Percentiles rank a stretch among this genome's conserved stretches.
Evolutionary conservation across 2,797 vertebrate species (phyloP).

Genomic region (Lindbergichthys nudifrons): DNA sequence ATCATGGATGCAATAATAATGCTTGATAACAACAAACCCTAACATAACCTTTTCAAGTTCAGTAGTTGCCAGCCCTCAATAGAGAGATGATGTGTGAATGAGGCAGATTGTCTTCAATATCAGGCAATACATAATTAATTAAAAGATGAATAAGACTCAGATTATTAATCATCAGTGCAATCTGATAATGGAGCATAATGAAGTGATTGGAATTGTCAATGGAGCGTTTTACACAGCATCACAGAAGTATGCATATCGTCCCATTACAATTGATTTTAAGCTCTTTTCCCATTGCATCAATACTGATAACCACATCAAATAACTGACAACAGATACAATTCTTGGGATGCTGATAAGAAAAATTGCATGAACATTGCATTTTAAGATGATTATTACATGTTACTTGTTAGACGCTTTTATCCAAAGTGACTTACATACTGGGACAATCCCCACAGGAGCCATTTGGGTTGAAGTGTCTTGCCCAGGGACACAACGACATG

Average conservation of each 20-base stretch:
- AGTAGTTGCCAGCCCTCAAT: background rate
- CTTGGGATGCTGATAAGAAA: background rate
- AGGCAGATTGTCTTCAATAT: conserved; percentile 7
- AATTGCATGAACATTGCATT: background rate
- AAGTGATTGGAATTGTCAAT: conserved; percentile 29
- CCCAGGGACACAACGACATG: no score
- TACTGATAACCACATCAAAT: background rate
- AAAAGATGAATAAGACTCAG: conserved; percentile 26
- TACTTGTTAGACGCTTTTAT: no score
- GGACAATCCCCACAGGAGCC: no score
- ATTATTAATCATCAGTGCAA: conserved; percentile 29
- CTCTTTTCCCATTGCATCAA: conserved; percentile 15
- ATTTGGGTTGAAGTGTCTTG: no score
- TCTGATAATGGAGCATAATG: conserved; percentile 40
- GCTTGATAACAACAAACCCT: background rate
- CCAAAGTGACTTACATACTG: no score
- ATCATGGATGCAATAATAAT: background rate
- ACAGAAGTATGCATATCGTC: conserved; percentile 6
- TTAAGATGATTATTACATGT: background rate
- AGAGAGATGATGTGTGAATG: conserved; percentile 12
- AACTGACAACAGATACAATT: background rate
- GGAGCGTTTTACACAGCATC: conserved; percentile 22
- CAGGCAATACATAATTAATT: conserved; percentile 33
- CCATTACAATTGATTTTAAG: conserved; percentile 10
- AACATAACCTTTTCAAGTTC: background rate